phyloP scores from a whole-genome alignment of 2,113 vertebrate genomes.

The Scalopus aquaticus region DNA sequence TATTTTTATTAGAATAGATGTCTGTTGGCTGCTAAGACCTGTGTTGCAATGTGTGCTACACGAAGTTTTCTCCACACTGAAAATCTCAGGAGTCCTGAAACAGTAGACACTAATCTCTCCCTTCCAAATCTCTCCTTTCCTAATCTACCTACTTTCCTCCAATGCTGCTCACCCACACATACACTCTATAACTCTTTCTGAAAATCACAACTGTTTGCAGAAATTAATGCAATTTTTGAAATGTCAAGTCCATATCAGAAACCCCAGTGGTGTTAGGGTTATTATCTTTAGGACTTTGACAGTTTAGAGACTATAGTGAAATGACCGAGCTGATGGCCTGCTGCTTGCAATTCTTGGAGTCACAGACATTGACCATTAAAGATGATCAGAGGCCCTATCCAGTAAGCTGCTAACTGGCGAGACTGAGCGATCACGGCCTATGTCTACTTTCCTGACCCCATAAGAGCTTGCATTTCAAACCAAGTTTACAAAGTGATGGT shows the following conservation, averaged over 20 bases:
- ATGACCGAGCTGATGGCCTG: background rate
- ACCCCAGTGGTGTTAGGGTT: background rate
- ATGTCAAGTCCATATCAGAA: background rate
- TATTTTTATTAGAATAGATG: background rate
- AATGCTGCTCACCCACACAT: rapidly evolving
- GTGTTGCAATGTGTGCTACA: background rate
- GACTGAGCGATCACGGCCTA: background rate
- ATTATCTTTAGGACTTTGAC: background rate
- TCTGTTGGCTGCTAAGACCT: background rate
- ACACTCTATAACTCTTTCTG: background rate
- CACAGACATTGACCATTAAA: background rate
- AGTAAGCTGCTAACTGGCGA: background rate
- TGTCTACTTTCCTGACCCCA: background rate
- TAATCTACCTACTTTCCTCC: background rate
- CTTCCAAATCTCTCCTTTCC: no score
- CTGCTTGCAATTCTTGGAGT: background rate
- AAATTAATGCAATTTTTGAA: background rate
- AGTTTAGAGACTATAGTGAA: background rate
- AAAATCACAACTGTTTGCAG: background rate
- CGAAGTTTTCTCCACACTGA: background rate
- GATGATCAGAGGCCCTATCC: background rate
- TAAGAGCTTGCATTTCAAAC: background rate
- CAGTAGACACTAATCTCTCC: background rate
- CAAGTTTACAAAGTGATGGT: background rate
- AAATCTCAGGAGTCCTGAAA: background rate